Evolutionary conservation across 1,140 invertebrate genomes (phyloP).

Genomic region (Bombus haemorrhoidalis): DNA sequence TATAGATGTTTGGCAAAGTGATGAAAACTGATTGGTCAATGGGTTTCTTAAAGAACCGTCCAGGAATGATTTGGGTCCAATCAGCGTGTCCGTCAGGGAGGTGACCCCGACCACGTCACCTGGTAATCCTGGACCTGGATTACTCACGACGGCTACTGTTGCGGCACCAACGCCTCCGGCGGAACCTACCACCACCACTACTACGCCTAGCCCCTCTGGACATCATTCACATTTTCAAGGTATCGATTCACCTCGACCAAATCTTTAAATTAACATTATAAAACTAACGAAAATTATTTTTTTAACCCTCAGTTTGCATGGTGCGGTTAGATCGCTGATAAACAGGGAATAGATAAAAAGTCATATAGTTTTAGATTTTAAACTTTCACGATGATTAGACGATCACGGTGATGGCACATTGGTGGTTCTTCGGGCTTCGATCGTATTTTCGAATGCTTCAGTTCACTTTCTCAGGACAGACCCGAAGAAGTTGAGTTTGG

Average conservation of each 20-base stretch:
- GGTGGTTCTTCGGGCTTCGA: too few species aligned
- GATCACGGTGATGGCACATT: too few species aligned
- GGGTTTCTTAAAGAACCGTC: conserved; percentile 73
- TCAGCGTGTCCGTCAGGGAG: conserved; percentile 79
- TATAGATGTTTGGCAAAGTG: background rate
- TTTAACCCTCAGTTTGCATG: background rate
- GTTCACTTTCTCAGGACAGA: too few species aligned
- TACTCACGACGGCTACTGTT: conserved; percentile 78
- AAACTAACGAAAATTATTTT: background rate
- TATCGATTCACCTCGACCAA: conserved; percentile 23
- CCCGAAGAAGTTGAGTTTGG: too few species aligned
- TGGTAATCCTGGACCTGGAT: conserved; percentile 76
- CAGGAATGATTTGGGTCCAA: conserved; percentile 77
- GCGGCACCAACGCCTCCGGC: conserved; percentile 76
- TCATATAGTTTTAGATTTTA: too few species aligned
- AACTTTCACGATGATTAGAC: too few species aligned
- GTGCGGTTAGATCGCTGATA: too few species aligned
- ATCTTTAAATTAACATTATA: too few species aligned
- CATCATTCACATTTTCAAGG: conserved; percentile 81
- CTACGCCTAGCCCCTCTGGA: conserved; percentile 74
- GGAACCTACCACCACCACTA: conserved; percentile 72
- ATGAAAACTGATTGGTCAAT: background rate
- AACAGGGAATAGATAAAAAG: too few species aligned
- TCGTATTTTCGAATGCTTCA: too few species aligned
- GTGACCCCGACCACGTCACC: conserved; percentile 75